Conservation (phyloP, 2,113 vertebrate species). For the Eublepharis macularius region DNA sequence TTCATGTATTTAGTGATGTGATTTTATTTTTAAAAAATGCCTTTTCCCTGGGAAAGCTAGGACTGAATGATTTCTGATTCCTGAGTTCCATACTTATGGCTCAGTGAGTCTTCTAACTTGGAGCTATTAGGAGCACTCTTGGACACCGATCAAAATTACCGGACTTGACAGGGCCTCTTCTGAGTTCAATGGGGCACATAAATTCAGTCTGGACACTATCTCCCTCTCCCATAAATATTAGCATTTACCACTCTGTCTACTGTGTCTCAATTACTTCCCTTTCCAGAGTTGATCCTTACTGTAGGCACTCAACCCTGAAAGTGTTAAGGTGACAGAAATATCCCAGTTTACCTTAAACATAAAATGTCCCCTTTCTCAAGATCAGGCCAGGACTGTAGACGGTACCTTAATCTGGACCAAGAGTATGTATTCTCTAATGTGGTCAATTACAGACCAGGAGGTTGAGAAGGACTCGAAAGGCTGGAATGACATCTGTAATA, state of each 20-base stretch:
- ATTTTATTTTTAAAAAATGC: neutral
- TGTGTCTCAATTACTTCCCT: constrained; percentile 4
- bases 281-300: neutral
- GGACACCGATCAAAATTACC: constrained; percentile 11
- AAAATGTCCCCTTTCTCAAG: too few species aligned
- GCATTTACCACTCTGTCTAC: neutral
- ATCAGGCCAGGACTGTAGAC: neutral
- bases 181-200: constrained; percentile 1
- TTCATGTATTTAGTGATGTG: neutral
- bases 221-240: neutral
- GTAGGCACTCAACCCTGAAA: neutral
- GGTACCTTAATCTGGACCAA: neutral
- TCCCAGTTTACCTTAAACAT: neutral
- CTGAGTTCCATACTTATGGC: neutral
- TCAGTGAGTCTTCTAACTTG: neutral
- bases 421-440: neutral
- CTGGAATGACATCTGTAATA: too few species aligned
- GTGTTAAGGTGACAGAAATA: neutral
- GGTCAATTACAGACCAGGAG: too few species aligned
- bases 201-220: constrained; percentile 1
- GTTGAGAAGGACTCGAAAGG: too few species aligned
- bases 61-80: neutral
- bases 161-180: neutral
- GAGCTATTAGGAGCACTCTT: constrained; percentile 2
- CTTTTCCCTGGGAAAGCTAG: neutral